These are phyloP conservation scores for Patella vulgata DNA, from an alignment of 1,140 invertebrate genomes.

Conservation along the genomic window DNA sequence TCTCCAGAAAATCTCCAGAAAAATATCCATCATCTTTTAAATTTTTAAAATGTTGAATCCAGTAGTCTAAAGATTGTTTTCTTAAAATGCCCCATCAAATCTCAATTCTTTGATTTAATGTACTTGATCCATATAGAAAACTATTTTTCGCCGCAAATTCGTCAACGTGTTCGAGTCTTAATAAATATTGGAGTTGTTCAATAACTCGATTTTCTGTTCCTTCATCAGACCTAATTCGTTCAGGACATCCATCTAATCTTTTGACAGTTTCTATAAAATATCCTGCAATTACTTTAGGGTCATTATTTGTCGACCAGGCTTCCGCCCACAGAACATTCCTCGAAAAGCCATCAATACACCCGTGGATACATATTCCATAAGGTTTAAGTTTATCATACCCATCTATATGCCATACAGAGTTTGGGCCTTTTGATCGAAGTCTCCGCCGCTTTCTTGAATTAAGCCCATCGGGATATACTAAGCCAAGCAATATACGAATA, in stretches of 20 bases:
- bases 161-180: too few relatives aligned
- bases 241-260: conserved; percentile 24
- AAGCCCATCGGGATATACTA: conserved; percentile 25
- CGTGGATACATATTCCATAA: conserved; percentile 50
- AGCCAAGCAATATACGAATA: neutral
- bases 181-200: conserved; percentile 16
- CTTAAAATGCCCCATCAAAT: neutral
- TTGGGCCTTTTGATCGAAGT: conserved; percentile 42
- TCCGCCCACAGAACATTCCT: conserved; percentile 50
- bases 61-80: neutral
- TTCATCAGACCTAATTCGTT: conserved; percentile 35
- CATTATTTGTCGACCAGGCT: conserved; percentile 40
- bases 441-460: conserved; percentile 17
- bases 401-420: conserved; percentile 51
- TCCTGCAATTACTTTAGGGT: conserved; percentile 36
- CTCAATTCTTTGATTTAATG: conserved; percentile 2
- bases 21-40: conserved; percentile 1
- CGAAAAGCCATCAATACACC: conserved; percentile 54
- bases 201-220: conserved; percentile 42
- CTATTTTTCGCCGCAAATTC: neutral
- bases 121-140: conserved; percentile 4
- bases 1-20: conserved; percentile 1
- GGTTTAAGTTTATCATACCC: conserved; percentile 56
- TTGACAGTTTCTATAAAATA: conserved; percentile 41
- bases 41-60: neutral